These are phyloP conservation scores for Myiagra hebetior DNA, from an alignment of 2,113 vertebrate genomes.

Conservation along the genomic window DNA sequence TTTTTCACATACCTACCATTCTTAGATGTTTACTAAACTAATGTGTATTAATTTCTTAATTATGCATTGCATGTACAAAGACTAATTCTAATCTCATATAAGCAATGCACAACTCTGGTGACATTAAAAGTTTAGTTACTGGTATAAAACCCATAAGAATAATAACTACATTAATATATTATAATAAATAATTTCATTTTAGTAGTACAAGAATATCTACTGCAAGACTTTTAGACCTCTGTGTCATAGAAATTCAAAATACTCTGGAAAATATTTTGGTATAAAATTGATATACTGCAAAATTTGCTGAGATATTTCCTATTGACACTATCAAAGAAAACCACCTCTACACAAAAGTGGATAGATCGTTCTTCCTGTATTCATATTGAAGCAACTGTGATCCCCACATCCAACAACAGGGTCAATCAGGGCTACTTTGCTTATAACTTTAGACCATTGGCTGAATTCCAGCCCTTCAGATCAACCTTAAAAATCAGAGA, in stretches of 20 bases:
- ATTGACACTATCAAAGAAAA: rapidly evolving
- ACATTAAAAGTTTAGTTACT: neutral
- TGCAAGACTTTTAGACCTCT: neutral
- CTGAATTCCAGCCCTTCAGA: neutral
- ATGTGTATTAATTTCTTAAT: neutral
- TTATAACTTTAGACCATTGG: neutral
- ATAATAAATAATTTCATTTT: neutral
- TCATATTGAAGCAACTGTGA: neutral
- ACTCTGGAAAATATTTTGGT: neutral
- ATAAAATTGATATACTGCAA: neutral
- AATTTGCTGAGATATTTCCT: neutral
- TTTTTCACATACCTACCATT: neutral
- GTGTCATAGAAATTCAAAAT: neutral
- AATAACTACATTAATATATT: neutral
- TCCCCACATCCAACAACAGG: neutral
- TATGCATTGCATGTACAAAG: neutral
- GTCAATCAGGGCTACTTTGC: neutral
- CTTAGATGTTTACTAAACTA: neutral
- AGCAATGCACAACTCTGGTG: neutral
- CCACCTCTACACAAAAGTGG: neutral
- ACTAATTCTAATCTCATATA: neutral
- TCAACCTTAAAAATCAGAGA: neutral
- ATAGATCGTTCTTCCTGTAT: neutral
- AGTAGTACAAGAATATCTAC: neutral
- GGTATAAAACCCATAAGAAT: neutral